Conservation (phyloP, 2,113 vertebrate species). For the Ictalurus punctatus region DNA sequence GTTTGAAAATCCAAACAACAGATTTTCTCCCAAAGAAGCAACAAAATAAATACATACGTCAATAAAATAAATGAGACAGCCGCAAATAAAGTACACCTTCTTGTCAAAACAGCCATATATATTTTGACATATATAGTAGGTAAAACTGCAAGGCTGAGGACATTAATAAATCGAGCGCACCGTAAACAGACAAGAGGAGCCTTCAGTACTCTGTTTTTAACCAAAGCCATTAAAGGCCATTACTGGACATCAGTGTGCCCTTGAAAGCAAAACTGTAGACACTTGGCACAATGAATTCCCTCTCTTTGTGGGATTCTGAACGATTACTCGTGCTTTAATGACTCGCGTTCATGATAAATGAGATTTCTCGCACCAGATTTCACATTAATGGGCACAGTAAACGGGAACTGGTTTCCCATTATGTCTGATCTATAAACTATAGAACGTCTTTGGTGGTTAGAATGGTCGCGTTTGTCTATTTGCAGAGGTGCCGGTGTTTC, state of each 20-base stretch:
- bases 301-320: slow-evolving; percentile 4
- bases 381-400: slow-evolving; percentile 25
- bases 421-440: neutral
- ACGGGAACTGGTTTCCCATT: neutral
- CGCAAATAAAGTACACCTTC: neutral
- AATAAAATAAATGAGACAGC: neutral
- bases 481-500: too few species aligned
- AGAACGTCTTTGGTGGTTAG: neutral
- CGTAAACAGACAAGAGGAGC: neutral
- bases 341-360: slow-evolving; percentile 2
- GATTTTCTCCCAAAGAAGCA: neutral
- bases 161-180: neutral
- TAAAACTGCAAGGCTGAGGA: slow-evolving; percentile 3
- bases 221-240: slow-evolving; percentile 35
- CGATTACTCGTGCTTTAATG: slow-evolving; percentile 17
- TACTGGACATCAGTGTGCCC: slow-evolving; percentile 21
- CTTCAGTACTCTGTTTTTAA: slow-evolving; percentile 20
- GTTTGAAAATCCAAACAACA: neutral
- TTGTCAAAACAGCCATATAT: neutral
- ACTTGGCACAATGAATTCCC: slow-evolving; percentile 18
- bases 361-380: slow-evolving; percentile 22
- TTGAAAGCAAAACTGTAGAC: slow-evolving; percentile 15
- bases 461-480: neutral
- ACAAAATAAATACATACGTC: neutral
- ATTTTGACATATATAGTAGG: neutral